Conservation (phyloP, 2,888 invertebrate genomes). For the Drosophila neoperkinsi region DNA sequence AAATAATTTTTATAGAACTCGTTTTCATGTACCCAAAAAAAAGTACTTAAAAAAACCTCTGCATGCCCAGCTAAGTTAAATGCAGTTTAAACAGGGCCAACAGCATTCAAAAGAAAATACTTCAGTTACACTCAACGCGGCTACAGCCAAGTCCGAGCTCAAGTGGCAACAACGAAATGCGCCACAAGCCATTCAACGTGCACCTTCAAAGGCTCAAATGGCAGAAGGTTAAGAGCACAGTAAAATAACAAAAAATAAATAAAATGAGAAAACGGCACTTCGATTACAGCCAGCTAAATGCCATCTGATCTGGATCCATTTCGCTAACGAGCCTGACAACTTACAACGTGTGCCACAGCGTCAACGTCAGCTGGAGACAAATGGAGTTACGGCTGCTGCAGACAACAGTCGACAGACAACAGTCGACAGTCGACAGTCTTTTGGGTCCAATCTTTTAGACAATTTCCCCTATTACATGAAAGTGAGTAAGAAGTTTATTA, state of each 20-base stretch:
- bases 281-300: constrained; percentile 24
- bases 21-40: background rate
- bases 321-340: constrained; percentile 43
- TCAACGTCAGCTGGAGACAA: constrained; percentile 37
- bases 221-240: constrained; percentile 2
- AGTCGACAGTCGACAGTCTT: background rate
- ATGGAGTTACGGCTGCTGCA: constrained; percentile 24
- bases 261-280: constrained; percentile 7
- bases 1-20: background rate
- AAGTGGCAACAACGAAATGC: constrained; percentile 1
- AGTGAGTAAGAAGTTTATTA: background rate
- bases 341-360: constrained; percentile 39
- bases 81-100: background rate
- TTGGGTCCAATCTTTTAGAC: background rate
- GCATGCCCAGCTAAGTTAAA: background rate
- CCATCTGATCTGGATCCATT: constrained; percentile 41
- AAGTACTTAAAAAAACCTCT: background rate
- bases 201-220: background rate
- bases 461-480: background rate
- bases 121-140: background rate
- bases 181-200: constrained; percentile 1
- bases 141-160: constrained; percentile 1
- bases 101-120: background rate
- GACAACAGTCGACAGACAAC: constrained; percentile 13
- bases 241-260: background rate